A percentile compares a stretch with the other conserved stretches of the same genome.
phyloP scores from a whole-genome alignment of 35 echinoderm and acorn worm species.

The Antedon bifida region DNA sequence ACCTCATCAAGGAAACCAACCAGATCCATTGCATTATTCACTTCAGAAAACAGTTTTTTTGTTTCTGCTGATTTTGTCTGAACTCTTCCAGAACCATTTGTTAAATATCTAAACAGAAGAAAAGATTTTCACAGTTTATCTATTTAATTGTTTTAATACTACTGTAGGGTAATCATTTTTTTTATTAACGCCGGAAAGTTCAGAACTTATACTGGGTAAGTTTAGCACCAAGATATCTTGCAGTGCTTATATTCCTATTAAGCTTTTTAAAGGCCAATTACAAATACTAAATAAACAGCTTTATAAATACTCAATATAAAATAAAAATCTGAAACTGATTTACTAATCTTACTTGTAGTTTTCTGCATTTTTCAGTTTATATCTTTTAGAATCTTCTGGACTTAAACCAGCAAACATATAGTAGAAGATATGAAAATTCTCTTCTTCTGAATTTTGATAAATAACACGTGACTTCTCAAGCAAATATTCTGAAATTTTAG shows the following conservation, averaged over 20 bases:
- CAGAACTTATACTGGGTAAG: too few relatives aligned
- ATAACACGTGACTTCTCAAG: slow-evolving; percentile 93
- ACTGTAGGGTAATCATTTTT: too few relatives aligned
- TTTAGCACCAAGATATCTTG: too few relatives aligned
- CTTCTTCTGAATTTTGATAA: slow-evolving; percentile 81
- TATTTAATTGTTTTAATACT: too few relatives aligned
- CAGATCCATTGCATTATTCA: slow-evolving; percentile 83
- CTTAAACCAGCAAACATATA: slow-evolving; percentile 94
- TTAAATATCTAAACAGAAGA: slow-evolving; percentile 46
- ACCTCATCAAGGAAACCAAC: slow-evolving; percentile 94
- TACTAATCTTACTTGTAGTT: slow-evolving; percentile 54
- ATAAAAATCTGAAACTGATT: too few relatives aligned
- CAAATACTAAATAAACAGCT: too few relatives aligned
- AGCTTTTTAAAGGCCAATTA: too few relatives aligned
- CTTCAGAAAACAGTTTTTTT: slow-evolving; percentile 42
- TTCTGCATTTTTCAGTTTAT: slow-evolving; percentile 32
- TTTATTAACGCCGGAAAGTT: too few relatives aligned
- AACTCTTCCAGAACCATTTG: slow-evolving; percentile 53
- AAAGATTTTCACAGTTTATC: too few relatives aligned
- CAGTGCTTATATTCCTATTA: too few relatives aligned
- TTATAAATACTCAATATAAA: too few relatives aligned
- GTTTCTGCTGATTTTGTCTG: slow-evolving; percentile 36
- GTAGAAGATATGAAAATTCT: slow-evolving; percentile 99
- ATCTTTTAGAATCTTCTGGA: slow-evolving; percentile 34
- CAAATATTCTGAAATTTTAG: slow-evolving; percentile 95